Evolutionary conservation across 2,113 vertebrate genomes (phyloP), one percentile per base, ranked within the genome.

Genomic region (Peromyscus polionotus): DNA sequence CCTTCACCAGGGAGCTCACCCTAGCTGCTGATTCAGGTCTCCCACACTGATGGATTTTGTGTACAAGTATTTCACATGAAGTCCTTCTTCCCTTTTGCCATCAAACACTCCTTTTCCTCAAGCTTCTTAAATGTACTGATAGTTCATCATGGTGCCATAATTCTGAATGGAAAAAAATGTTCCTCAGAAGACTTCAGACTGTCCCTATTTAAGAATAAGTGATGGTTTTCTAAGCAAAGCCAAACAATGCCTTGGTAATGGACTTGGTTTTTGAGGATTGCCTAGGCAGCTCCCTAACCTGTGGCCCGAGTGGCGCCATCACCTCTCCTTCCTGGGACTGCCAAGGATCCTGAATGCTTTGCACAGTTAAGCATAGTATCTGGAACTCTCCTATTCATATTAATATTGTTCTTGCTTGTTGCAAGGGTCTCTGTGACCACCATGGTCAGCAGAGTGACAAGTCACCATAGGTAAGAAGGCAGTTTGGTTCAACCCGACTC

Each of bases 361-460:
- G 51, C 17, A 94, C 36, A 92, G 42, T 86, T 94, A 94, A 80
- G 54, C 36, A 42, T 9, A n/a, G 24, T 42, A 48, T 22, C 16
- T 92, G 17, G 19, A 39, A 70, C 33, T 89, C 91, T 93, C n/a
- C 14, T 59, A 48, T 59, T 80, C 28, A 70, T 80, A 80, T 28
- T 10, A 73, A 1, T 59, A 48, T 92, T 91, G 48, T 89, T 85
- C 42, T 92, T 79, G 83, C 68, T 93, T 91, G n/a, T 76, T 42
- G 28, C 11, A 83, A 57, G 77, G 19, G 51, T 81, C 20, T 81
- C 51, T 59, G 11, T 0, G 5, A 83, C 54, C 20, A 59, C 54
- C 17, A n/a, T 59, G 36, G 80, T 20, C 79, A 81, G 51, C 79
- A 81, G 51, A 81, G 10, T 59, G 33, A 59, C 10, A 59, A 81